Base-by-base conservation (phyloP, 2,113 vertebrate species). In the Fulica atra region DNA sequence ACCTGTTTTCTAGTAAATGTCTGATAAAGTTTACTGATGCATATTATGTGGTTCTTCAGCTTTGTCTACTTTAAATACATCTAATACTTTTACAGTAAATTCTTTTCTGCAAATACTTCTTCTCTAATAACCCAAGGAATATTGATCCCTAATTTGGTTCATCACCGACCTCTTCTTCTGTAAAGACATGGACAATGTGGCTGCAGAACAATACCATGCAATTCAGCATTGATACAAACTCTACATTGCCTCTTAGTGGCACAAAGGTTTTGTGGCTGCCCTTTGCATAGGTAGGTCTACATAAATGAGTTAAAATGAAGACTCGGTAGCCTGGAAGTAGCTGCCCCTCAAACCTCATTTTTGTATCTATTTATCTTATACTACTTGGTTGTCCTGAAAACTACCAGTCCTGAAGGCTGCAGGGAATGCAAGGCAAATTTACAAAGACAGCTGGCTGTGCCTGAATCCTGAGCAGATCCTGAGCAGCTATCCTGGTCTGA, bases 331-430 rank as follows among this genome's bases (percentile, higher is more conserved):
- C 20, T 77, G 20, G 8, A 79, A 69, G 65, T 16, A 35, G 9
- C 7, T 28, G 2, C 4, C 3, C 6, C n/a, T 68, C 12, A 69
- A 66, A 12, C 1, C 1, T 1, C 2, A 5, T 33, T 83, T 85
- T 76, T 69, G 2, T 63, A 20, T 61, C 19, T n/a, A 18, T 63
- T 71, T 77, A 6, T 64, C 6, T 86, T 86, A 5, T 9, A 31
- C 29, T 66, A 3, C 69, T 57, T 73, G 31, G 11, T 73, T 82
- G 25, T 38, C 31, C 51, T 70, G 53, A 66, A 88, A 90, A 26
- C 25, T 88, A 36, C 16, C 25, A 35, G 9, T 64, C 20, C 33
- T 29, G 71, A 90, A 80, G 28, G n/a, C 21, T 80, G 31, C 28
- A 69, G 36, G 7, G 14, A 82, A 66, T 8, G 19, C 28, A 82